Evolutionary conservation across 37 sponge, comb jelly and placozoan species (phyloP), one percentile per base, ranked within the genome.

Genomic region (Diacarnus erythraeanus): DNA sequence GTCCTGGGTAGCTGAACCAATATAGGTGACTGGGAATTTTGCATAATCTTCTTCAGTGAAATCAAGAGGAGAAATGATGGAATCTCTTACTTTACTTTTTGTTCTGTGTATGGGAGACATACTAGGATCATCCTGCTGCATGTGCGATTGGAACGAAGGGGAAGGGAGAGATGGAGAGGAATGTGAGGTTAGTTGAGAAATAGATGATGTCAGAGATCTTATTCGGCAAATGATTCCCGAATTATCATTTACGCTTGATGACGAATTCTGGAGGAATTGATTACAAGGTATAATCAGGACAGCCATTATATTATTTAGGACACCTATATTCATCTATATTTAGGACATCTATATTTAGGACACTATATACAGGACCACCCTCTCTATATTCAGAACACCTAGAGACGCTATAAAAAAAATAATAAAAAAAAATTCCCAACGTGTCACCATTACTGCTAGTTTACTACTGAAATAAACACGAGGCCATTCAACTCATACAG

Each of bases 1-100:
- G 2, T 89, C 71, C 10, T 74, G 61, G 23, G 60, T 70, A 1
- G 89, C 80, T 2, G 89, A 83, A 0, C 89, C 89, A 41, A 89
- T 47, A 29, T 84, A 89, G 15, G 75, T 74, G 42, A 89, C 75
- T 1, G 77, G 41, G 61, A 80, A 89, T 29, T 59, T 60, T 27
- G 76, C 89, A 51, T 79, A 89, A 26, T 89, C 80, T 20, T 89
- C 89, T 15, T 87, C 82, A 0, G 82, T 34, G 51, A 77, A 60
- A 0, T 81, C 72, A 3, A 82, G 66, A 0, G 74, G 73, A 2
- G 81, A 81, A 47, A 57, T 20, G 20, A 69, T 6, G 74, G 64
- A 3, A 22, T 64, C 1, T 60, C 33, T 54, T 17, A 3, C 9
- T 20, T 2, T 38, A 25, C 44, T 25, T 15, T 17, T 20, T 38